Percentiles rank a stretch among this genome's conserved stretches.
phyloP scores from a whole-genome alignment of 2,113 vertebrate genomes.

The human (Homo sapiens) region GRCh38 chr4:138319501-138320000 shows the following conservation, averaged over 20 bases:
- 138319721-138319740: neutral
- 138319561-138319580: slow-evolving; percentile 4
- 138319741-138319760: slow-evolving; percentile 72
- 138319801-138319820: slow-evolving; percentile 48
- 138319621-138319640: slow-evolving; percentile 58
- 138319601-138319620: slow-evolving; percentile 18
- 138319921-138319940: slow-evolving; percentile 20
- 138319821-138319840: slow-evolving; percentile 29
- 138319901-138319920: neutral
- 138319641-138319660: slow-evolving; percentile 31
- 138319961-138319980: neutral
- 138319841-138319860: slow-evolving; percentile 33
- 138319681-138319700: slow-evolving; percentile 47
- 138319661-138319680: slow-evolving; percentile 62
- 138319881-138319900: neutral
- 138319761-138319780: slow-evolving; percentile 53
- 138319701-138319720: slow-evolving; percentile 63
- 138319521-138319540: slow-evolving; percentile 45
- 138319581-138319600: neutral
- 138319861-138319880: slow-evolving; percentile 22
- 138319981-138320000: neutral
- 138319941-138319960: neutral
- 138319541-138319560: slow-evolving; percentile 16
- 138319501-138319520: slow-evolving; percentile 37
- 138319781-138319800: slow-evolving; percentile 73